Percentiles rank a stretch among this genome's conserved stretches.
phyloP scores from a whole-genome alignment of 1,140 invertebrate genomes.

The Cataglyphis hispanica region DNA sequence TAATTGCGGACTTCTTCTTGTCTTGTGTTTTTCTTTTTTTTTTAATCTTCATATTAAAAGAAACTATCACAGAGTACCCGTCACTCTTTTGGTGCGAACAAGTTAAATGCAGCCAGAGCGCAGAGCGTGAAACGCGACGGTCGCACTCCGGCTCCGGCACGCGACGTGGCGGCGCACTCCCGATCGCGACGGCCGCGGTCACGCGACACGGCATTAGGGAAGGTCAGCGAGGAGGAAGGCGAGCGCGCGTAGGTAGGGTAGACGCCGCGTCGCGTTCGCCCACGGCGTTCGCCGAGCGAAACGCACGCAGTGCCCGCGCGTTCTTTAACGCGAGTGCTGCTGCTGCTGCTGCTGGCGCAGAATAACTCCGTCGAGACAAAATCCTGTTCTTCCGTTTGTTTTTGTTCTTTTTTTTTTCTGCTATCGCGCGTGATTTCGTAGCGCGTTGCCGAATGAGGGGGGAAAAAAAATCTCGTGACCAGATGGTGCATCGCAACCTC shows the following conservation, averaged over 20 bases:
- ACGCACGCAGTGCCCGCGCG: conserved; percentile 31
- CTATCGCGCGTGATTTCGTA: not conserved
- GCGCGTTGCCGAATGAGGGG: not conserved
- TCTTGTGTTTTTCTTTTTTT: too few relatives aligned
- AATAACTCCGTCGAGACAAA: not conserved
- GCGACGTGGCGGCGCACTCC: conserved; percentile 50
- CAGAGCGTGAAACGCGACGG: not conserved
- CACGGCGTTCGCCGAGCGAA: conserved; percentile 53
- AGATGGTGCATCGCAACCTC: not conserved
- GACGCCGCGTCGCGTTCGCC: conserved; percentile 47
- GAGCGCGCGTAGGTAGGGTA: conserved; percentile 55
- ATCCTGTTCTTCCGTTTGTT: too few relatives aligned
- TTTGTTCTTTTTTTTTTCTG: too few relatives aligned
- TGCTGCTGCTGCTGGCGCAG: conserved; percentile 23
- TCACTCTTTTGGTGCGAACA: not conserved
- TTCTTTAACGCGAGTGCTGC: conserved; percentile 26
- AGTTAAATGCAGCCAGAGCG: not conserved
- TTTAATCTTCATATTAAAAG: not conserved
- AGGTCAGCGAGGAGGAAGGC: conserved; percentile 61
- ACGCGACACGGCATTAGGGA: conserved; percentile 56
- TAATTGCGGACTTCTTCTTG: not conserved
- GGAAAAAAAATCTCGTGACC: not conserved
- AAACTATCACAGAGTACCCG: not conserved
- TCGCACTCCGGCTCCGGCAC: conserved; percentile 13
- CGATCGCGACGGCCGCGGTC: conserved; percentile 27